Base-by-base conservation (phyloP, 2,888 invertebrate species). In the Flabesymbios commensalis region DNA sequence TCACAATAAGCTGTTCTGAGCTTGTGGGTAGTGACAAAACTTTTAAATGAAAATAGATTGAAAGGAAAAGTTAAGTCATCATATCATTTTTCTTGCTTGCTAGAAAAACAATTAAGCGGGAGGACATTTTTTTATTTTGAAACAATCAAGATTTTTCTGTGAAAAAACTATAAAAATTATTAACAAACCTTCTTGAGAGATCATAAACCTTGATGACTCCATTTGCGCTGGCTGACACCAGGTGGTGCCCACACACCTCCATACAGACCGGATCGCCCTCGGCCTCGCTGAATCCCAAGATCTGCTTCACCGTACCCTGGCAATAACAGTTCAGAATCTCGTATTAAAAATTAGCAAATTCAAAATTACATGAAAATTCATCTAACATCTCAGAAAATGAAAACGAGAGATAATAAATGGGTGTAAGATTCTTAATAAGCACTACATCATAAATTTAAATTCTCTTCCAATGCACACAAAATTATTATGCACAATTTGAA, bases 171-270 rank as follows among this genome's bases (percentile, higher is more conserved):
- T n/a, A n/a, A n/a, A n/a, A n/a, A n/a, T n/a, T n/a, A n/a, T n/a
- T n/a, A n/a, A 19, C 1, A 52, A 69, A 86, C 86, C 87, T 89
- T 67, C 93, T 88, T 1, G 90, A 88, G n/a, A 98, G 86, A 83
- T 98, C 94, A 85, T 92, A 97, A 41, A 96, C 86, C 84, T 94
- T 93, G 0, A 99, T 83, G 70, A 89, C 90, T 1, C 96, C 96
- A 75, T 91, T 90, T 79, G 92, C 88, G 3, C 96, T 94, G 42
- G 91, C 92, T 17, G 94, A 88, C 0, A 91, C 90, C 61, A 99
- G 85, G 83, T 87, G 95, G 69, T 88, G 88, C 24, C 88, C 88
- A 42, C 91, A 93, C 39, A 94, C 85, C 74, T 93, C 91, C 79
- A 96, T 88, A 22, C 90, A 90, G 57, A 94, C 91, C 2, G 95